Conservation (phyloP, 2,888 invertebrate genomes). For the Macaria liturata region DNA sequence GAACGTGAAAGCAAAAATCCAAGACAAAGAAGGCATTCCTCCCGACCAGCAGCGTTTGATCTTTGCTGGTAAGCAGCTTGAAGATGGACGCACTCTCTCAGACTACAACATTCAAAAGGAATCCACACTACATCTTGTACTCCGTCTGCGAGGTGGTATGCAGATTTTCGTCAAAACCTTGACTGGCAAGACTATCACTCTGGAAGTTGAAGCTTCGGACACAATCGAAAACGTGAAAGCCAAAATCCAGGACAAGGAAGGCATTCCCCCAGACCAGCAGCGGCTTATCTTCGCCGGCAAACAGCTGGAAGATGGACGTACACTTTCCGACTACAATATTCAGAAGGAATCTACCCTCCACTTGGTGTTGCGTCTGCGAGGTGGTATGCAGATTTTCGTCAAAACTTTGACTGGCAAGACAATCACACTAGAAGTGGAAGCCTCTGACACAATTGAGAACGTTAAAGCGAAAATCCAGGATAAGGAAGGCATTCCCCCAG, state of each 20-base stretch:
- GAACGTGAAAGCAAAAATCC: conserved; percentile 36
- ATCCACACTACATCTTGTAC: conserved; percentile 32
- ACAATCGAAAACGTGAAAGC: conserved; percentile 35
- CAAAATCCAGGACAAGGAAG: conserved; percentile 37
- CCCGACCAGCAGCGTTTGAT: conserved; percentile 36
- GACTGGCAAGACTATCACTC: conserved; percentile 33
- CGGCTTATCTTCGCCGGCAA: conserved; percentile 35
- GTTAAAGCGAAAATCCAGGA: conserved; percentile 37
- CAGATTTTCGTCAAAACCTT: conserved; percentile 36
- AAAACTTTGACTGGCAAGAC: conserved; percentile 37
- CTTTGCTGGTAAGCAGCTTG: conserved; percentile 35
- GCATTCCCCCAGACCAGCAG: conserved; percentile 37
- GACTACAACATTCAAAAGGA: conserved; percentile 38
- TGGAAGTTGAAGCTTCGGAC: conserved; percentile 35
- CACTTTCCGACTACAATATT: conserved; percentile 34
- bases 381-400: conserved; percentile 38
- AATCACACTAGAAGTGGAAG: conserved; percentile 32
- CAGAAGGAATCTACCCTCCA: conserved; percentile 36
- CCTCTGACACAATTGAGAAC: conserved; percentile 35
- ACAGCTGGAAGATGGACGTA: conserved; percentile 36
- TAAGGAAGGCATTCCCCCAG: conserved; percentile 36
- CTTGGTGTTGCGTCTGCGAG: conserved; percentile 32
- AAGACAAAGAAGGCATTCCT: conserved; percentile 36
- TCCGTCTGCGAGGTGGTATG: conserved; percentile 37
- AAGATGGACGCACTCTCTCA: conserved; percentile 33